Evolutionary conservation across 2,113 vertebrate genomes (phyloP).

Genomic region (Suncus etruscus): DNA sequence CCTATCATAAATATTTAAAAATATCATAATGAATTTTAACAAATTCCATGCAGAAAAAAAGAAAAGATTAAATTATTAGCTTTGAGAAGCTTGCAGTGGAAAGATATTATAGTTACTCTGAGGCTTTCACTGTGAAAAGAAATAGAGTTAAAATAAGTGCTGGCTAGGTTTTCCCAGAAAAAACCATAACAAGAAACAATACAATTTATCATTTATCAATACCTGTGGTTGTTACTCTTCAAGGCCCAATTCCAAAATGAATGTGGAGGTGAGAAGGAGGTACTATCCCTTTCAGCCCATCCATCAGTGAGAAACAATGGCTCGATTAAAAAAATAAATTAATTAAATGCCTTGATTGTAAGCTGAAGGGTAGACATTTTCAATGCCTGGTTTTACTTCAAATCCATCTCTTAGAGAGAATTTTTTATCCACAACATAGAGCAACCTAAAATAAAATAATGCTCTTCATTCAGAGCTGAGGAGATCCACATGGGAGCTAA

Average conservation of each 20-base stretch:
- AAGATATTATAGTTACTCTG: constrained; percentile 56
- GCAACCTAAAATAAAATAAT: constrained; percentile 82
- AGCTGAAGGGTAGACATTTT: constrained; percentile 69
- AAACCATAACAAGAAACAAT: constrained; percentile 36
- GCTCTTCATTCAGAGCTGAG: constrained; percentile 73
- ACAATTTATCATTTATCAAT: constrained; percentile 23
- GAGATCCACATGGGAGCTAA: constrained; percentile 73
- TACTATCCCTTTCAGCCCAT: constrained; percentile 81
- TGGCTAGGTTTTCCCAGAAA: constrained; percentile 56
- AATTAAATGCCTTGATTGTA: constrained; percentile 75
- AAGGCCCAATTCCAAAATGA: constrained; percentile 83
- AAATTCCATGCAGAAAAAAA: constrained; percentile 49
- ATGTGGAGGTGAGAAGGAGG: constrained; percentile 85
- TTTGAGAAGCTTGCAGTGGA: constrained; percentile 28
- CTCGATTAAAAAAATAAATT: constrained; percentile 81
- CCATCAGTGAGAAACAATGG: constrained; percentile 65
- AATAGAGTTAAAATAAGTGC: constrained; percentile 69
- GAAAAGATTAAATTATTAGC: neutral
- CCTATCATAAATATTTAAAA: constrained; percentile 56
- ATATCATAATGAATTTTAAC: neutral
- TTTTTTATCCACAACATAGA: constrained; percentile 85
- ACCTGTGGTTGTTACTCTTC: constrained; percentile 88
- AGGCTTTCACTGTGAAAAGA: constrained; percentile 60
- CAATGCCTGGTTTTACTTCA: constrained; percentile 37
- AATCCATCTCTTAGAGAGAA: constrained; percentile 54